phyloP scores from a whole-genome alignment of 2,113 vertebrate species.

The Dascyllus trimaculatus region DNA sequence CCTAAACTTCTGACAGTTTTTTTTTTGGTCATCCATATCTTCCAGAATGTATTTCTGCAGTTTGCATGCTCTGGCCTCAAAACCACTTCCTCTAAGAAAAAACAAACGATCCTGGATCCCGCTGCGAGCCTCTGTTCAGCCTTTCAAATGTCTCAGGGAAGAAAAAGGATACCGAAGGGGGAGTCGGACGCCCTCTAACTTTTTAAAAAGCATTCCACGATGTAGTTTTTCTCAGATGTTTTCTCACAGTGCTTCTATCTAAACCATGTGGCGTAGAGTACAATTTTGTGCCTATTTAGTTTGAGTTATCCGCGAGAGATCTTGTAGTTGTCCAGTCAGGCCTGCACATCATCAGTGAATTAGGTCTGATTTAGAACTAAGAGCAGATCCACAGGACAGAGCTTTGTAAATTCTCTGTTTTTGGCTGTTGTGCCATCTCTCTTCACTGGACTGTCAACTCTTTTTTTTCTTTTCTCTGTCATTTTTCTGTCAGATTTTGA shows the following conservation, averaged over 20 bases:
- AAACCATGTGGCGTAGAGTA: constrained; percentile 60
- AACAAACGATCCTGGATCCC: constrained; percentile 5
- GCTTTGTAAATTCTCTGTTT: constrained; percentile 27
- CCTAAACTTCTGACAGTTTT: constrained; percentile 1
- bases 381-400: constrained; percentile 60
- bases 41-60: constrained; percentile 34
- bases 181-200: constrained; percentile 31
- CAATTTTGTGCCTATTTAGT: constrained; percentile 69
- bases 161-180: constrained; percentile 37
- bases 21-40: background rate
- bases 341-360: constrained; percentile 65
- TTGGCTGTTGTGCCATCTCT: constrained; percentile 4
- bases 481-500: background rate
- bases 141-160: constrained; percentile 31
- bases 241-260: constrained; percentile 49
- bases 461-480: background rate
- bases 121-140: constrained; percentile 39
- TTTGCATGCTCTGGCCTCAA: constrained; percentile 13
- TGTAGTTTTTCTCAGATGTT: constrained; percentile 30
- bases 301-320: constrained; percentile 61
- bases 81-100: constrained; percentile 36
- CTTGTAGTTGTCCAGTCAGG: constrained; percentile 51
- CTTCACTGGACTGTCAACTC: background rate
- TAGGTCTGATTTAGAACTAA: constrained; percentile 47
- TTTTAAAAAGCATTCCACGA: constrained; percentile 46